Evolutionary conservation across 2,888 invertebrate species (phyloP).

Genomic region (Heliconius ethilla): DNA sequence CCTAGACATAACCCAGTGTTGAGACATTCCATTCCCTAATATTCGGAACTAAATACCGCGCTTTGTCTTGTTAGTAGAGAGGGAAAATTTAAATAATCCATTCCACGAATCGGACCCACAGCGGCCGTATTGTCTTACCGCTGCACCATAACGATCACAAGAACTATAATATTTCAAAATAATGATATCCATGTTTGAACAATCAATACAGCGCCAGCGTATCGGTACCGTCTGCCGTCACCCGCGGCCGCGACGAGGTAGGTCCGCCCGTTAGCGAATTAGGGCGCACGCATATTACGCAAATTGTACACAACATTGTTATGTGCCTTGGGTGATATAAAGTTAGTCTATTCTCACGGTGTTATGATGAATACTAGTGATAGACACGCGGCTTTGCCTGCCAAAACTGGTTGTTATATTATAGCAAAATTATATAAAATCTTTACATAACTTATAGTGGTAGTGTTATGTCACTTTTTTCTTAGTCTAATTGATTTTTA

Average conservation of each 20-base stretch:
- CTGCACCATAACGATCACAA: background rate
- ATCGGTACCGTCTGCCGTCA: background rate
- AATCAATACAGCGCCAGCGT: background rate
- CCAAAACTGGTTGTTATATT: too few relatives aligned
- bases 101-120: too few relatives aligned
- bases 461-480: too few relatives aligned
- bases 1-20: background rate
- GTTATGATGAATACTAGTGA: background rate
- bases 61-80: too few relatives aligned
- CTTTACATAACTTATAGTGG: too few relatives aligned
- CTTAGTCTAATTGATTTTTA: too few relatives aligned
- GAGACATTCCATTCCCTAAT: background rate
- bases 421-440: too few relatives aligned
- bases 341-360: background rate
- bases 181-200: constrained; percentile 5
- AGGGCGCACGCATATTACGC: constrained; percentile 23
- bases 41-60: background rate
- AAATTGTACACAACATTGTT: constrained; percentile 15
- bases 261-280: constrained; percentile 12
- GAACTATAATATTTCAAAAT: background rate
- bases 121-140: too few relatives aligned
- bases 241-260: constrained; percentile 14
- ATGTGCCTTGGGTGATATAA: constrained; percentile 11
- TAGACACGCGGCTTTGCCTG: too few relatives aligned
- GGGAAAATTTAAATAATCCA: too few relatives aligned